A percentile compares a stretch with the other conserved stretches of the same genome.
Evolutionary conservation across 2,797 vertebrate species (phyloP).

Genomic region (Diceros bicornis): DNA sequence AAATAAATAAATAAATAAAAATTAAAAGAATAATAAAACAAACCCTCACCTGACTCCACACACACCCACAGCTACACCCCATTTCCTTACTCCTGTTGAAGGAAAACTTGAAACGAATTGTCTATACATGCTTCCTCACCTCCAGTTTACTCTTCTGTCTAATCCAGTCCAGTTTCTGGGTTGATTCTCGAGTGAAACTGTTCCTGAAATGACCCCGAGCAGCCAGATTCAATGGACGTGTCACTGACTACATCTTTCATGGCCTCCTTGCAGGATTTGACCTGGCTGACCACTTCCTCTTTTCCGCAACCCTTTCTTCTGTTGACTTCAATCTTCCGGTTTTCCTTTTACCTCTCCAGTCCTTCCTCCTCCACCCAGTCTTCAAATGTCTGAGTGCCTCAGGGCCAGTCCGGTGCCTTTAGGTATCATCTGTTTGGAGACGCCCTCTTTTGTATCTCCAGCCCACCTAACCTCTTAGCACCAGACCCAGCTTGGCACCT

Average conservation of each 20-base stretch:
- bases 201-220: accelerated
- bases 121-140: background rate
- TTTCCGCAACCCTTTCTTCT: background rate
- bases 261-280: background rate
- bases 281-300: background rate
- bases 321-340: background rate
- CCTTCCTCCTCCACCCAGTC: background rate
- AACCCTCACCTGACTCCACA: background rate
- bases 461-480: background rate
- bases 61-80: background rate
- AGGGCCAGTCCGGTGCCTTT: background rate
- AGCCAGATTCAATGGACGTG: background rate
- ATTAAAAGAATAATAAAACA: background rate
- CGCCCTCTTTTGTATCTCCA: background rate
- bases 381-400: background rate
- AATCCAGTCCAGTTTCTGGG: background rate
- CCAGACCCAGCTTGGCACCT: background rate
- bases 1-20: too few relatives aligned
- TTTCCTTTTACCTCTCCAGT: background rate
- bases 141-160: background rate
- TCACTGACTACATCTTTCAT: background rate
- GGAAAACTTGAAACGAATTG: background rate
- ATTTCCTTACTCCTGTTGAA: background rate
- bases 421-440: background rate
- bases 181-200: background rate